Base-by-base conservation (phyloP, 2,888 invertebrate species). In the Parnassius apollo region DNA sequence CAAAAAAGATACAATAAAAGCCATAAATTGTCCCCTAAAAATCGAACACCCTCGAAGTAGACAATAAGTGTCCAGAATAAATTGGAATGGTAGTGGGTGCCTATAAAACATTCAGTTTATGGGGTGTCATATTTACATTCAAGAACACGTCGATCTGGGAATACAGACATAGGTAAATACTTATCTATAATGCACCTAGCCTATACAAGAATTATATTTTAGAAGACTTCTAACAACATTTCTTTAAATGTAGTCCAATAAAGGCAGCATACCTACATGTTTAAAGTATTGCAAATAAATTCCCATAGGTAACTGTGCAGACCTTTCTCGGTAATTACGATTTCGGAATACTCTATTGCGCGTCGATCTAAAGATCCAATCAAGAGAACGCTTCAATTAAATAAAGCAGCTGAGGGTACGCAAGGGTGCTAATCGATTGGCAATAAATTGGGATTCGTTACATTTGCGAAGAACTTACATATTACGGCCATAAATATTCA, bases 101-200 rank as follows among this genome's bases (percentile, higher is more conserved):
- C 88, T 77, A 91, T 91, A 91, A 91, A 91, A 90, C 87, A 90
- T 84, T 88, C 85, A 85, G 82, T 91, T 91, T 91, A 91, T 90
- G 85, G 90, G 88, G 91, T 91, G 91, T 91, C 90, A 90, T 91
- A 90, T 91, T 91, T 91, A 91, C 91, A 90, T 90, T 89, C 83
- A 83, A 83, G 75, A 80, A 80, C 76, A 85, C 81, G 83, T 83
- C 83, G 82, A 83, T 81, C 83, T 86, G 86, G 83, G 88, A 85
- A 74, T 71, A 81, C 76, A 74, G 81, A 86, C 81, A 83, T 59
- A 44, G 80, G 75, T 78, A 78, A 77, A 81, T 79, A 80, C 69
- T 72, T 73, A 75, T 73, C 56, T 73, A 72, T 68, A 45, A 22
- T 61, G 42, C 48, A 18, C 42, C 48, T 42, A 42, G 18, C 48